A percentile compares a stretch with the other conserved stretches of the same genome.
phyloP scores from a whole-genome alignment of 2,888 invertebrate species.

The Xanthia togata region DNA sequence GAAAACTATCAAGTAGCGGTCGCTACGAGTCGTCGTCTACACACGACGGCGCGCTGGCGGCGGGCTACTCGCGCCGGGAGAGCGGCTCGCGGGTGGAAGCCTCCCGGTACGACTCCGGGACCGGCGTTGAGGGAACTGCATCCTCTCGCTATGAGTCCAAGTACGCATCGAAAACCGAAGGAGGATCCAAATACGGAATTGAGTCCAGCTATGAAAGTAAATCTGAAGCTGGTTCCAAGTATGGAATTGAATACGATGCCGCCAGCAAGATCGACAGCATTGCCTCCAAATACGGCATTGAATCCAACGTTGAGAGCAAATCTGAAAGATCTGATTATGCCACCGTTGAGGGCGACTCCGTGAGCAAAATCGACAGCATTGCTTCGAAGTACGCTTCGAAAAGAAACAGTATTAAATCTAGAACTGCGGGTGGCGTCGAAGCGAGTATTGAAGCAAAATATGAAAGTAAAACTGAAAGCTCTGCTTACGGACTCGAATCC shows the following conservation, averaged over 20 bases:
- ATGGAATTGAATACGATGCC: constrained; percentile 74
- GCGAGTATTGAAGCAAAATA: constrained; percentile 66
- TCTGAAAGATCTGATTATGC: constrained; percentile 65
- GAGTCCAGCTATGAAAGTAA: constrained; percentile 79
- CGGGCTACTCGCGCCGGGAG: constrained; percentile 83
- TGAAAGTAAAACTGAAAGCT: constrained; percentile 63
- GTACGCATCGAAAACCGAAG: constrained; percentile 75
- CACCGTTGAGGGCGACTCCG: constrained; percentile 61
- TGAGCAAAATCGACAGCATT: constrained; percentile 68
- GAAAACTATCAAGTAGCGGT: constrained; percentile 80
- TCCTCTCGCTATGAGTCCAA: constrained; percentile 84
- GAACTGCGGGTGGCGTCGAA: constrained; percentile 74
- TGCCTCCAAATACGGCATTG: constrained; percentile 80
- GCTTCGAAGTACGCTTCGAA: constrained; percentile 73
- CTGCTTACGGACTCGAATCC: constrained; percentile 61
- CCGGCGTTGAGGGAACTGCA: constrained; percentile 79
- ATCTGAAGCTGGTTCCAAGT: constrained; percentile 77
- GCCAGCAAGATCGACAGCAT: constrained; percentile 74
- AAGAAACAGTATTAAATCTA: constrained; percentile 71
- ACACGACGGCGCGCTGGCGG: constrained; percentile 78
- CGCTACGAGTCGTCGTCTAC: constrained; percentile 84
- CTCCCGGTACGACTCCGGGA: constrained; percentile 77
- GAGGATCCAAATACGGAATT: constrained; percentile 71
- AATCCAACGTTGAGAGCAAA: constrained; percentile 70
- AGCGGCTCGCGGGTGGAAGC: constrained; percentile 83